Percentiles rank a stretch among this genome's conserved stretches.
Conservation (phyloP, 2,113 vertebrate genomes). For the Meriones unguiculatus region DNA sequence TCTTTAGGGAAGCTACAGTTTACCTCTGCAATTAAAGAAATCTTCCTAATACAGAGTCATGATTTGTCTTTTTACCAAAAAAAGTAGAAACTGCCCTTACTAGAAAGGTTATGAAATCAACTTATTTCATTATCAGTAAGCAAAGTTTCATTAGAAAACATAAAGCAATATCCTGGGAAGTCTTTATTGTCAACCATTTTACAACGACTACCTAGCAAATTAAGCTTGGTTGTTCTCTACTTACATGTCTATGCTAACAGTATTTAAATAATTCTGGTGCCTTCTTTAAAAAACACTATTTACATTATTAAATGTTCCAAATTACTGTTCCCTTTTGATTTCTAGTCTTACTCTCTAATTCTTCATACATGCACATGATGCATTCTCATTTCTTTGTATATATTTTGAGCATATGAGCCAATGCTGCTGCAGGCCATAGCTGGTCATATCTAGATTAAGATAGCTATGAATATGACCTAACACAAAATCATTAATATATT, state of each 20-base stretch:
- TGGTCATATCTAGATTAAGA: background rate
- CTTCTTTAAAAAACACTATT: background rate
- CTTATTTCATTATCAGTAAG: constrained; percentile 10
- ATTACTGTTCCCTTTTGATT: background rate
- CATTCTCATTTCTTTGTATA: constrained; percentile 27
- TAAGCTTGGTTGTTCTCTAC: background rate
- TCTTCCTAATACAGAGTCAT: background rate
- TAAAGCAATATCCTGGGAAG: background rate
- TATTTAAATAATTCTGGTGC: background rate
- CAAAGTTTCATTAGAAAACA: background rate
- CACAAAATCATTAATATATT: background rate
- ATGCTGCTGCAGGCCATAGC: background rate
- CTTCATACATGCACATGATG: background rate
- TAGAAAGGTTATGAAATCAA: background rate
- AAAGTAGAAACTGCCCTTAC: background rate
- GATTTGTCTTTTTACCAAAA: constrained; percentile 3
- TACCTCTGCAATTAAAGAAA: constrained; percentile 73
- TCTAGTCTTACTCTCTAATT: background rate
- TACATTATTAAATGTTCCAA: background rate
- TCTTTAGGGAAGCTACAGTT: constrained; percentile 75
- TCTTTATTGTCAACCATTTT: background rate
- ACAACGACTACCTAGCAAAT: background rate
- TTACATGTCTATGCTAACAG: background rate
- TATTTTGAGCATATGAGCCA: background rate
- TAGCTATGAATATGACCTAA: background rate